Evolutionary conservation across 2,888 invertebrate genomes (phyloP).

Genomic region (Blera fallax): DNA sequence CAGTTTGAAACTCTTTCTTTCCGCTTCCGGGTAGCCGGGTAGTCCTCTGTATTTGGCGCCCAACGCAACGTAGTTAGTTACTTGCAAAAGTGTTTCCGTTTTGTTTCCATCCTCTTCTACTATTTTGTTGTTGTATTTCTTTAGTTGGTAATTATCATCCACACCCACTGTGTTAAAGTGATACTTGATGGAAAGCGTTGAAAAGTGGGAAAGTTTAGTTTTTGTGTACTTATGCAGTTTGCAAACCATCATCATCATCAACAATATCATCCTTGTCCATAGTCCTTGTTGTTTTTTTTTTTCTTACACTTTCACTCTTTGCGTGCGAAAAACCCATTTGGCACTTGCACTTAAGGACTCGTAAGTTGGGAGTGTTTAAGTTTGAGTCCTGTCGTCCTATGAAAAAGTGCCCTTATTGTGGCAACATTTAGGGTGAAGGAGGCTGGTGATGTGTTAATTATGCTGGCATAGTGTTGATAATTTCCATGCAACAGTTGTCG

Average conservation of each 20-base stretch:
- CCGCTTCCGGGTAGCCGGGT: background rate
- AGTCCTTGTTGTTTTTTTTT: background rate
- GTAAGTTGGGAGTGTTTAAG: constrained; percentile 12
- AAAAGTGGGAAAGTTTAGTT: constrained; percentile 1
- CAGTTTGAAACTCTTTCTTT: background rate
- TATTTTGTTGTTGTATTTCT: background rate
- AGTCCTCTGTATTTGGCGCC: background rate
- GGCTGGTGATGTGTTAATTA: constrained; percentile 39
- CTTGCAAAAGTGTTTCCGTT: constrained; percentile 4
- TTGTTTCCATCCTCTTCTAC: background rate
- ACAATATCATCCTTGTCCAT: background rate
- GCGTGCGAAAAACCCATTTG: constrained; percentile 39
- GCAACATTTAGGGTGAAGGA: constrained; percentile 21
- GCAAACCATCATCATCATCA: background rate
- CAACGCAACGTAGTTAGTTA: background rate
- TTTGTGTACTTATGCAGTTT: constrained; percentile 25
- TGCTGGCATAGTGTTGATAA: constrained; percentile 33
- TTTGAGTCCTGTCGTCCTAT: constrained; percentile 20
- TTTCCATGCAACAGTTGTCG: constrained; percentile 24
- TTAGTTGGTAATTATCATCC: constrained; percentile 12
- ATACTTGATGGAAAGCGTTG: background rate
- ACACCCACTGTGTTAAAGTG: background rate
- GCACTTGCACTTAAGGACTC: constrained; percentile 27
- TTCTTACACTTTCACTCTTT: constrained; percentile 13
- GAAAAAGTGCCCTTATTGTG: constrained; percentile 8